Evolutionary conservation across 2,888 invertebrate species (phyloP), one percentile per base, ranked within the genome.

Genomic region (Callimorpha dominula): DNA sequence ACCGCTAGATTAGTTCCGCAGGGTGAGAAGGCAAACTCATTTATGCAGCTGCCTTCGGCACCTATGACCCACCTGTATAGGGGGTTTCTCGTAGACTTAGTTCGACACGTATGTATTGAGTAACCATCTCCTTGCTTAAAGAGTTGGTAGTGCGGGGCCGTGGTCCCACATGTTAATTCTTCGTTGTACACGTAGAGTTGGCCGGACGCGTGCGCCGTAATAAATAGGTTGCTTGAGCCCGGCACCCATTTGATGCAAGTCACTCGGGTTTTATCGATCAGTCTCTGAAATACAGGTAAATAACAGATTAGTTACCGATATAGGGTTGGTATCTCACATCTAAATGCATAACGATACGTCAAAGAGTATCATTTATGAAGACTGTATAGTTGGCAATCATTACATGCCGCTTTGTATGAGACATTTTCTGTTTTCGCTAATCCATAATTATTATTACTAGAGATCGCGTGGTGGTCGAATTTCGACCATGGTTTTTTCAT

Each of bases 211-310:
- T 99, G 99, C 69, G 99, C 98, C 75, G 98, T 98, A 85, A 99
- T 96, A 94, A 99, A 99, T 86, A 99, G 96, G 90, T 99, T 99
- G 85, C 98, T 97, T 68, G 99, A 99, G 73, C 98, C 98, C 40
- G 99, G 99, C 84, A 99, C 97, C 99, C 99, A 99, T 88, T 98
- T 97, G 89, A 99, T 97, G 94, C 99, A 99, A 63, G 99, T 99
- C 86, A 99, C 99, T 88, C 98, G 97, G 68, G 97, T 98, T 94
- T 99, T 99, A 93, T 99, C 99, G 89, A 99, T 98, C 90, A 98
- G 96, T 92, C 99, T 97, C 98, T 98, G 97, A 43, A 82, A 76
- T 60, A n/a, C 6, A 15, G 42, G 7, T 40, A 50, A 46, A 49
- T 9, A 46, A 52, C 57, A 52, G 17, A n/a, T n/a, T 46, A 64